These are phyloP conservation scores for Scopus umbretta DNA, from an alignment of 2,113 vertebrate species.

Conservation along the genomic window DNA sequence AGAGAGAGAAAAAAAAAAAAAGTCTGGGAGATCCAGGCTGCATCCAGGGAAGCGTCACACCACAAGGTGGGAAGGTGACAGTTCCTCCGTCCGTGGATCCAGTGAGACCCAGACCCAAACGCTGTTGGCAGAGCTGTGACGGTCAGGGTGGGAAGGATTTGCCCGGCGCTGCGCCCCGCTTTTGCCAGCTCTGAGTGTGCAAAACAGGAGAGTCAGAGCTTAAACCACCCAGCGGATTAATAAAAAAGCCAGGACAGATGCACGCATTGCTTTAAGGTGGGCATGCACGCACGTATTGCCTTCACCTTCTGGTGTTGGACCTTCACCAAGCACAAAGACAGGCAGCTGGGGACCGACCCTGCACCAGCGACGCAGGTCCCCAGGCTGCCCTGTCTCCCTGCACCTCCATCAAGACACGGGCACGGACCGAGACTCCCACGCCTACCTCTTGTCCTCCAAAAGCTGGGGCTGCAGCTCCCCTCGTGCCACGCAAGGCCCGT, in stretches of 20 bases:
- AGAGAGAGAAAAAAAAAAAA: not conserved
- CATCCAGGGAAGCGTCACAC: not conserved
- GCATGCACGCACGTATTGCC: rapidly evolving
- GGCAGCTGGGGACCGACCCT: not conserved
- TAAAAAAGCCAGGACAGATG: not conserved
- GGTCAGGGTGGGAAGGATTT: not conserved
- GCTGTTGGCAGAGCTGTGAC: rapidly evolving
- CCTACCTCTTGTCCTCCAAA: not conserved
- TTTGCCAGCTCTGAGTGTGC: not conserved
- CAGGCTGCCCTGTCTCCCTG: not conserved
- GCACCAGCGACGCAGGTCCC: not conserved
- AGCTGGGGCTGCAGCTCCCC: not conserved
- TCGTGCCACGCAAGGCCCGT: rapidly evolving
- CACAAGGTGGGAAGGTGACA: not conserved
- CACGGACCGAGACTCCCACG: rapidly evolving
- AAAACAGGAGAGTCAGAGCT: not conserved
- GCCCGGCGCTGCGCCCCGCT: not conserved
- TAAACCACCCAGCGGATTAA: not conserved
- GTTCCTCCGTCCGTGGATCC: not conserved
- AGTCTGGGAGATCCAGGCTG: not conserved
- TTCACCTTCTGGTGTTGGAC: not conserved
- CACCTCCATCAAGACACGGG: not conserved
- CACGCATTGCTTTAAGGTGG: not conserved
- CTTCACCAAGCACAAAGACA: not conserved
- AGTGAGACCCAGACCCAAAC: not conserved